Evolutionary conservation across 2,797 vertebrate genomes (phyloP).

Genomic region (Chelon labrosus): DNA sequence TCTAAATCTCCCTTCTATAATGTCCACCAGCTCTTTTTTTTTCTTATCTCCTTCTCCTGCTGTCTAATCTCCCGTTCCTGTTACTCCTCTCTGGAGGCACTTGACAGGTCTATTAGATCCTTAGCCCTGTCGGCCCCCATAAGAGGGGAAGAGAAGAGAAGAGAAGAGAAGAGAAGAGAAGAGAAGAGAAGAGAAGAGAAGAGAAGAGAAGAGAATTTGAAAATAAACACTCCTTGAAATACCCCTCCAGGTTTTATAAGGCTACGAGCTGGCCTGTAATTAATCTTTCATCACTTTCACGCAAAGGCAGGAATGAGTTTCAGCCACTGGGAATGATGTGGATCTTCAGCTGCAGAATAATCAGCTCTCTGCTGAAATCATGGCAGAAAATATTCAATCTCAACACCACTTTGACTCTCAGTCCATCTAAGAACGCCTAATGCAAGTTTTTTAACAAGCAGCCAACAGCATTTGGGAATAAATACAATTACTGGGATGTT

Average conservation of each 20-base stretch:
- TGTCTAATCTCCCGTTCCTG: conserved; percentile 40
- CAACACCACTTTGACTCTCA: not conserved
- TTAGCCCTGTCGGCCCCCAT: conserved; percentile 39
- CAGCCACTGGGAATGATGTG: conserved; percentile 40
- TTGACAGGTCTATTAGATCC: conserved; percentile 71
- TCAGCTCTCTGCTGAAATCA: conserved; percentile 55
- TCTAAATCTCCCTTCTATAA: conserved; percentile 25
- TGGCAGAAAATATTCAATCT: conserved; percentile 30
- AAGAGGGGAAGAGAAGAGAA: not conserved
- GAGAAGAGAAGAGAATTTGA: not conserved
- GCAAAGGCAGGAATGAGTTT: conserved; percentile 37
- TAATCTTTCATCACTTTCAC: conserved; percentile 59
- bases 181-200: not conserved
- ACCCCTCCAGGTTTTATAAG: not conserved
- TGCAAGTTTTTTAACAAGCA: conserved; percentile 29
- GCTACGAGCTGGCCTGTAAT: conserved; percentile 32
- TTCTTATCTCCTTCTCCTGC: conserved; percentile 40
- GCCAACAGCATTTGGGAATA: conserved; percentile 4
- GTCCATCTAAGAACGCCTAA: conserved; percentile 8
- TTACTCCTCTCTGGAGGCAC: conserved; percentile 39
- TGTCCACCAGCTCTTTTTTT: conserved; percentile 4
- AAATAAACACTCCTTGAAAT: conserved; percentile 11
- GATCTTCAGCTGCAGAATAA: conserved; percentile 57
- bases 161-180: not conserved
- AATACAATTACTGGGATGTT: not conserved